Evolutionary conservation across 2,113 vertebrate species (phyloP).

Genomic region (Chamaea fasciata): DNA sequence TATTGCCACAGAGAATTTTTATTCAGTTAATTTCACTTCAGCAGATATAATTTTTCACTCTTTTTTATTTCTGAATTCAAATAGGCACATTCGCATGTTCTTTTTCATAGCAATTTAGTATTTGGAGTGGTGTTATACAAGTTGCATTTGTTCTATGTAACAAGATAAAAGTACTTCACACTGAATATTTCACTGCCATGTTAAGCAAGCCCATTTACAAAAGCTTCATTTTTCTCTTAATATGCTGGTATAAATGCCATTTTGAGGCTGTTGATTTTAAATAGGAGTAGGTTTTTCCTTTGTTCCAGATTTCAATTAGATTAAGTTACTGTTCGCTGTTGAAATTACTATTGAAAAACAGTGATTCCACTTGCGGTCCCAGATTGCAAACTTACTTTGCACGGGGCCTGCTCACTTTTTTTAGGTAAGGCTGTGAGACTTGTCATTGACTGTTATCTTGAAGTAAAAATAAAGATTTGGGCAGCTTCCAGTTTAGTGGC

Average conservation of each 20-base stretch:
- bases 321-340: background rate
- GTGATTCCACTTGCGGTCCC: fast-evolving
- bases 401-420: background rate
- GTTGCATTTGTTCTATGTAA: constrained; percentile 24
- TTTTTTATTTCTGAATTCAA: constrained; percentile 28
- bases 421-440: background rate
- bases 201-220: constrained; percentile 33
- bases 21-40: background rate
- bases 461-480: background rate
- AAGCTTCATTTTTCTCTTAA: constrained; percentile 51
- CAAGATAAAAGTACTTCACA: constrained; percentile 26
- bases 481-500: background rate
- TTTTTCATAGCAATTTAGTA: background rate
- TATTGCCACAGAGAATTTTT: background rate
- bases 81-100: background rate
- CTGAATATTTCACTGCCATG: constrained; percentile 25
- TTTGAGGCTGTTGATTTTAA: background rate
- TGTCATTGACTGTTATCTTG: background rate
- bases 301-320: background rate
- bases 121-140: background rate
- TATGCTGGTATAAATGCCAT: background rate
- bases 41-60: background rate
- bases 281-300: background rate
- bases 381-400: background rate
- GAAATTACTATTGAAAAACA: background rate